Conservation (phyloP, 2,797 vertebrate species). For the Anableps anableps region DNA sequence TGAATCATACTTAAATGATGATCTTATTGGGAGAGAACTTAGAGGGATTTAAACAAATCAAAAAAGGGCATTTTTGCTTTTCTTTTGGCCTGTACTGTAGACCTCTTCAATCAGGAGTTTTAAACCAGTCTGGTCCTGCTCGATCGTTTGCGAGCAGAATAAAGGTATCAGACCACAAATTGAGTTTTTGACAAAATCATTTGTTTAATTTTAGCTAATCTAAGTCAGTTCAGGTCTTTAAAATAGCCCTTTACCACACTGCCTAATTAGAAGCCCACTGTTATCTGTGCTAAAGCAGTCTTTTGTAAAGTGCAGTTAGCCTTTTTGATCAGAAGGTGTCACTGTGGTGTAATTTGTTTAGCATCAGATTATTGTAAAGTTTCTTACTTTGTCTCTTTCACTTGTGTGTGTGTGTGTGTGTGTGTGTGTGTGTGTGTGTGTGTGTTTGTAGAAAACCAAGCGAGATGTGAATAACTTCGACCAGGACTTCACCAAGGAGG, state of each 20-base stretch:
- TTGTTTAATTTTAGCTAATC: too few species aligned
- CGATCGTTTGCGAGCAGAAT: too few species aligned
- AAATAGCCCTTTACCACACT: neutral
- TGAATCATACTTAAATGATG: neutral
- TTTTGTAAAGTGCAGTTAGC: slow-evolving; percentile 11
- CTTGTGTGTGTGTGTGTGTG: too few species aligned
- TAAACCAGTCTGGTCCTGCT: too few species aligned
- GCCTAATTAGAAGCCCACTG: too few species aligned
- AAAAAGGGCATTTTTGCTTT: neutral
- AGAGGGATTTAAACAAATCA: neutral
- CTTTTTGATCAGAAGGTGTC: slow-evolving; percentile 48
- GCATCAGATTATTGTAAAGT: neutral
- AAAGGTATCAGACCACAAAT: too few species aligned
- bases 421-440: slow-evolving; percentile 2
- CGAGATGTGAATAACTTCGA: slow-evolving; percentile 99
- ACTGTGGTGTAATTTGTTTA: slow-evolving; percentile 28
- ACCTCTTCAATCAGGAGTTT: neutral
- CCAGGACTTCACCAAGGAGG: slow-evolving; percentile 99
- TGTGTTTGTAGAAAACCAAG: slow-evolving; percentile 92
- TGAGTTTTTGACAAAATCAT: too few species aligned
- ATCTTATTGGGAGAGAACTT: neutral
- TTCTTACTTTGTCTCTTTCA: slow-evolving; percentile 14
- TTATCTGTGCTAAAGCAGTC: too few species aligned
- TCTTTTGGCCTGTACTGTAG: too few species aligned
- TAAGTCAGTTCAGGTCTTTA: neutral